phyloP scores from a whole-genome alignment of 2,888 invertebrate species.

The Neoaliturus tenellus region DNA sequence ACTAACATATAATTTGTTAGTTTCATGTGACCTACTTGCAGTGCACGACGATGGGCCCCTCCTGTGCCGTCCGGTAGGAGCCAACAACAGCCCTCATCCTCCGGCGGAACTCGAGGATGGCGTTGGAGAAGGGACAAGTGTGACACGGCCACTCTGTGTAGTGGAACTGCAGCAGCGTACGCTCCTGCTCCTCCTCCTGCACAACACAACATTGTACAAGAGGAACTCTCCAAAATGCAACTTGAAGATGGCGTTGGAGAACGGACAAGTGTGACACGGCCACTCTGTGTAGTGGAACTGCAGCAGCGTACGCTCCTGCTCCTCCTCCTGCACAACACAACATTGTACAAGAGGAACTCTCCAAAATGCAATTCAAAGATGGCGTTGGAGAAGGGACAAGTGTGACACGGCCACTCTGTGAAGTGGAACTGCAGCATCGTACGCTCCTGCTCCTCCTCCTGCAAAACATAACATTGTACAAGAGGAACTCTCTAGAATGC shows the following conservation, averaged over 20 bases:
- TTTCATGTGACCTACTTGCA: conserved; percentile 89
- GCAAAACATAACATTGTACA: too few relatives aligned
- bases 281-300: conserved; percentile 99
- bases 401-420: too few relatives aligned
- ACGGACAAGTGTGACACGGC: conserved; percentile 98
- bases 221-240: too few relatives aligned
- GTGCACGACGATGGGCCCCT: conserved; percentile 97
- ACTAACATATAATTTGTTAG: too few relatives aligned
- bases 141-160: conserved; percentile 99
- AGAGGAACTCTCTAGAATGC: too few relatives aligned
- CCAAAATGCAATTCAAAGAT: too few relatives aligned
- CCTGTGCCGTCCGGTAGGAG: conserved; percentile 80
- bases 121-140: conserved; percentile 96
- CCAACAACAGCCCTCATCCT: conserved; percentile 93
- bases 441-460: too few relatives aligned
- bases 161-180: conserved; percentile 95
- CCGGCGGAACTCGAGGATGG: conserved; percentile 94
- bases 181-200: conserved; percentile 77
- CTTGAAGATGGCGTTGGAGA: conserved; percentile 95
- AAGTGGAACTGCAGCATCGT: conserved; percentile 97
- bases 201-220: too few relatives aligned
- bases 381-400: too few relatives aligned
- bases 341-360: too few relatives aligned
- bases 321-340: conserved; percentile 66
- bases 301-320: conserved; percentile 87